These are phyloP conservation scores for Aphodius granarius DNA, from an alignment of 2,888 invertebrate species.

Conservation along the genomic window DNA sequence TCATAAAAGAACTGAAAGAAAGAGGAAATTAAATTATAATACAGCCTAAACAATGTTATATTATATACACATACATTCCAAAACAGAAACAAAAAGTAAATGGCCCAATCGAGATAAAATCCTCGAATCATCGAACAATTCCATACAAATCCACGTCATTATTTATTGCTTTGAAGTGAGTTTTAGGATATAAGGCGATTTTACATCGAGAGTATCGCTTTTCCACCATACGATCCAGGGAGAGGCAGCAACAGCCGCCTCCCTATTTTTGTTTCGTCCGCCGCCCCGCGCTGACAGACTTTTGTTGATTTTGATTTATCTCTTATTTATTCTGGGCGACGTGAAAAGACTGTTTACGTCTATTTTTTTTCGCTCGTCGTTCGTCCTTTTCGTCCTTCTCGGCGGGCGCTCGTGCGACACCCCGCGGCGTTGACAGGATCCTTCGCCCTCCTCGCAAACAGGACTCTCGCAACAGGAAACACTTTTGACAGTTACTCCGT, in stretches of 20 bases:
- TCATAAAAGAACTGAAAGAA: too few relatives aligned
- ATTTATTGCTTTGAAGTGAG: not conserved
- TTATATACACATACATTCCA: too few relatives aligned
- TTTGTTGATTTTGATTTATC: conserved; percentile 15
- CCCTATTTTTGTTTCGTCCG: conserved; percentile 1
- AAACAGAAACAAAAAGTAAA: too few relatives aligned
- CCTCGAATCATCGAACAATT: too few relatives aligned
- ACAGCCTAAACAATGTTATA: too few relatives aligned
- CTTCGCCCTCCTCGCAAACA: not conserved
- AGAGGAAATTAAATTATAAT: too few relatives aligned
- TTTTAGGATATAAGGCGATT: not conserved
- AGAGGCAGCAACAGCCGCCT: not conserved
- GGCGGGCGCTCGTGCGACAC: not conserved
- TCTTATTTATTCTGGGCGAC: conserved; percentile 12
- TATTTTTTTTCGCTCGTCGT: not conserved
- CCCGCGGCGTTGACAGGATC: not conserved
- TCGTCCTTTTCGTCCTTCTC: not conserved
- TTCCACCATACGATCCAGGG: not conserved
- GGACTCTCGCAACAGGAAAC: not conserved
- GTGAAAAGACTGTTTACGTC: conserved; percentile 1
- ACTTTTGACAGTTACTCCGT: not conserved
- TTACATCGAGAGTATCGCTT: not conserved
- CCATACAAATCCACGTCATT: not conserved
- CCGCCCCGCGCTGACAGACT: not conserved
- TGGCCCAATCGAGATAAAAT: too few relatives aligned